Evolutionary conservation across 2,888 invertebrate genomes (phyloP).

Genomic region (Tinea semifulvella): DNA sequence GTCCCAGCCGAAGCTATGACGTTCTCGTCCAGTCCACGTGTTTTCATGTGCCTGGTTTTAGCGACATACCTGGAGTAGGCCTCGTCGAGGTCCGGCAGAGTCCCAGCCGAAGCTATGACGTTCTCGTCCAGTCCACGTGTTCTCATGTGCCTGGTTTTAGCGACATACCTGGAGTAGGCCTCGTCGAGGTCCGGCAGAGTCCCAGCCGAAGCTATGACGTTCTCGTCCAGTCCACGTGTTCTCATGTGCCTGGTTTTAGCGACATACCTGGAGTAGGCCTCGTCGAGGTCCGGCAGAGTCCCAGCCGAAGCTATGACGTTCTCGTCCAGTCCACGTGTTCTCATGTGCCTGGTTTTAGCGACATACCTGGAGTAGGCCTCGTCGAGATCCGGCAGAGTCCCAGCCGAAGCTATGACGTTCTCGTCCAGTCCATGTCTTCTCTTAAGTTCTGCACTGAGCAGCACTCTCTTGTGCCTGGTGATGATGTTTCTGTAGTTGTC

Average conservation of each 20-base stretch:
- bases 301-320: conserved; percentile 86
- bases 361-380: conserved; percentile 82
- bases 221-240: conserved; percentile 80
- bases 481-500: conserved; percentile 91
- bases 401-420: conserved; percentile 84
- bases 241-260: conserved; percentile 67
- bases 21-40: conserved; percentile 79
- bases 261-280: conserved; percentile 79
- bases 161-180: conserved; percentile 76
- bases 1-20: conserved; percentile 89
- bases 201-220: conserved; percentile 85
- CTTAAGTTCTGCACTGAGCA: conserved; percentile 79
- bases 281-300: conserved; percentile 87
- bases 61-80: conserved; percentile 76
- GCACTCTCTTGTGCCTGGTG: conserved; percentile 79
- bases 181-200: conserved; percentile 90
- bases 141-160: conserved; percentile 69
- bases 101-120: conserved; percentile 86
- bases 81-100: conserved; percentile 88
- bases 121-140: conserved; percentile 81
- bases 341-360: no score
- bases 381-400: conserved; percentile 87
- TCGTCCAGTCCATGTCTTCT: conserved; percentile 76
- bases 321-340: conserved; percentile 77
- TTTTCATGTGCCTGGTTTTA: conserved; percentile 70